phyloP scores from a whole-genome alignment of 2,113 vertebrate genomes.

The Ictalurus punctatus region DNA sequence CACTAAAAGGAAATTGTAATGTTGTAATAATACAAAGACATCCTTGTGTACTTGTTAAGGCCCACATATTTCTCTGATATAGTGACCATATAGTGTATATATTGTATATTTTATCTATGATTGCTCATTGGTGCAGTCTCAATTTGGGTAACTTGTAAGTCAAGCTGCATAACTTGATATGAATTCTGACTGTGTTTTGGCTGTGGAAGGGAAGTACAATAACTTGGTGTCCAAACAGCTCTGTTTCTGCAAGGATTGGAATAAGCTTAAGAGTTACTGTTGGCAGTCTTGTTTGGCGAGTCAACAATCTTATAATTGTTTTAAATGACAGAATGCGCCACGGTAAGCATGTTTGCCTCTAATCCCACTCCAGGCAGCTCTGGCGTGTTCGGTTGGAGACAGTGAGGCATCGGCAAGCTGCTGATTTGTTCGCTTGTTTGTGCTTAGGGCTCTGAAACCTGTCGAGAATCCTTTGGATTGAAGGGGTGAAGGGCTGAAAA shows the following conservation, averaged over 20 bases:
- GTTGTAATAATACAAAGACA: too few relatives aligned
- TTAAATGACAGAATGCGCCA: conserved; percentile 48
- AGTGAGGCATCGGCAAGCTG: conserved; percentile 26
- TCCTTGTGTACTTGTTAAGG: too few relatives aligned
- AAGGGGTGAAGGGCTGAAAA: conserved; percentile 13
- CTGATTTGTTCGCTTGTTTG: conserved; percentile 28
- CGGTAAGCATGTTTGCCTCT: conserved; percentile 49
- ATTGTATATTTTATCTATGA: not conserved
- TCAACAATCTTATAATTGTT: conserved; percentile 51
- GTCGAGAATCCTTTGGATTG: conserved; percentile 15
- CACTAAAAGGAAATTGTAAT: too few relatives aligned
- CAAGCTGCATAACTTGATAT: not conserved
- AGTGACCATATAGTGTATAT: not conserved
- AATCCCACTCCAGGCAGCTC: conserved; percentile 45
- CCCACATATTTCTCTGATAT: too few relatives aligned
- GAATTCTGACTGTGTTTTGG: conserved; percentile 5
- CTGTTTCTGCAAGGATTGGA: conserved; percentile 35
- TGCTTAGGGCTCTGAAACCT: conserved; percentile 17
- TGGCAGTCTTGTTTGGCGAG: conserved; percentile 45
- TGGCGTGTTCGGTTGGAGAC: conserved; percentile 14
- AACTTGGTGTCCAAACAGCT: not conserved
- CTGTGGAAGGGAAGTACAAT: conserved; percentile 12
- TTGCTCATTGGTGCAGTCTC: not conserved
- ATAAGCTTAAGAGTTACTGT: conserved; percentile 23
- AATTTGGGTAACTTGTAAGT: not conserved